phyloP scores from a whole-genome alignment of 2,888 invertebrate genomes.

The Muschampia plurimacula region DNA sequence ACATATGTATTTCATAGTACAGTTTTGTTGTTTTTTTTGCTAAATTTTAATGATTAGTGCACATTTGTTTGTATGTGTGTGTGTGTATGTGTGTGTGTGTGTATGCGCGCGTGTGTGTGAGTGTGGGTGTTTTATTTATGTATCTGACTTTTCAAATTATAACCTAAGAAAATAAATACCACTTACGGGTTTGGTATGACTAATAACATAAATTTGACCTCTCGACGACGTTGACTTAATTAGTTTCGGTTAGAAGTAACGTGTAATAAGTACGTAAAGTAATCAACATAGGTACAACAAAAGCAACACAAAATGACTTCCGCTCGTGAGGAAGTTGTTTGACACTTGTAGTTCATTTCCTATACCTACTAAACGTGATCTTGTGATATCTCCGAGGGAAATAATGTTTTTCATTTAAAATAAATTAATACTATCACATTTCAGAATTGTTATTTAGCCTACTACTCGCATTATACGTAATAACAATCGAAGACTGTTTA shows the following conservation, averaged over 20 bases:
- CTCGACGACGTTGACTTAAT: not conserved
- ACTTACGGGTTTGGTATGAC: not conserved
- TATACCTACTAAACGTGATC: slow-evolving; percentile 15
- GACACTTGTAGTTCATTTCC: slow-evolving; percentile 24
- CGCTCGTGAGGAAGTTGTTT: slow-evolving; percentile 26
- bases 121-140: no score
- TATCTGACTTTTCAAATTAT: no score
- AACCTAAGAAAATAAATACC: not conserved
- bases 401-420: not conserved
- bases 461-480: no score
- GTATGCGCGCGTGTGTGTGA: no score
- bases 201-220: not conserved
- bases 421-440: not conserved
- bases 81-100: no score
- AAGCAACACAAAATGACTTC: slow-evolving; percentile 18
- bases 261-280: not conserved
- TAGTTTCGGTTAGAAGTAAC: slow-evolving; percentile 1
- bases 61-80: no score
- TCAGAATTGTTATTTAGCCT: not conserved
- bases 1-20: no score
- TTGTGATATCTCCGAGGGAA: not conserved
- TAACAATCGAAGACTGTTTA: no score
- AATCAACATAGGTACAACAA: not conserved
- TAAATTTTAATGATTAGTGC: no score
- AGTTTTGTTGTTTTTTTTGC: no score